These are phyloP conservation scores for Pseudorasbora parva DNA, from an alignment of 2,113 vertebrate species.

Conservation along the genomic window DNA sequence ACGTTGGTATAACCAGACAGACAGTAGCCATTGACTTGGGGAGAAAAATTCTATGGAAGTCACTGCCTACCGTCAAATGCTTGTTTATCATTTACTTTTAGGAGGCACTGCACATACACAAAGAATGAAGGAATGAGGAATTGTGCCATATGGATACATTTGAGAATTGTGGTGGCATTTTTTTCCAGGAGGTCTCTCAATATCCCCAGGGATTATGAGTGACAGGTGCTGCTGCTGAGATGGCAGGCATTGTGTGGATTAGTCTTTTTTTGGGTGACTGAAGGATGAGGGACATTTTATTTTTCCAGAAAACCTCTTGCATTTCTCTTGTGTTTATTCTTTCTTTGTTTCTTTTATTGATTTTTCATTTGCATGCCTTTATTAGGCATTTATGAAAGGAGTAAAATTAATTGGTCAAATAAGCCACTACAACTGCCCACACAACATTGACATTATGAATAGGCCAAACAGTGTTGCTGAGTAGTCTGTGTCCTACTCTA, in stretches of 20 bases:
- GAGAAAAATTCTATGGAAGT: no score
- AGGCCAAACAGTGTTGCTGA: background rate
- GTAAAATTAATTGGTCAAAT: background rate
- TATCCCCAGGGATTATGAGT: conserved; percentile 52
- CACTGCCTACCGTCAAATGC: background rate
- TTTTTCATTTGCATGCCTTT: background rate
- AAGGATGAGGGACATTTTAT: background rate
- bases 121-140: background rate
- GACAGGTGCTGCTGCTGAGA: conserved; percentile 56
- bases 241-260: conserved; percentile 51
- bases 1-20: no score
- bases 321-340: conserved; percentile 17
- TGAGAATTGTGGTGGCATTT: conserved; percentile 45
- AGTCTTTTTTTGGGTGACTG: conserved; percentile 53
- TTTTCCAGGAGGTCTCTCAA: background rate
- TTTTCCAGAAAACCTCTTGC: background rate
- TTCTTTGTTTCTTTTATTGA: background rate
- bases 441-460: background rate
- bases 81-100: background rate
- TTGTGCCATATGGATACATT: background rate
- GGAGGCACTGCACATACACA: background rate
- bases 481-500: background rate
- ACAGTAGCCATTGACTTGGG: no score
- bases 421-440: background rate
- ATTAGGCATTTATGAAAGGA: background rate